Evolutionary conservation across 2,113 vertebrate species (phyloP), one percentile per base, ranked within the genome.

Genomic region (Mandrillus leucophaeus): DNA sequence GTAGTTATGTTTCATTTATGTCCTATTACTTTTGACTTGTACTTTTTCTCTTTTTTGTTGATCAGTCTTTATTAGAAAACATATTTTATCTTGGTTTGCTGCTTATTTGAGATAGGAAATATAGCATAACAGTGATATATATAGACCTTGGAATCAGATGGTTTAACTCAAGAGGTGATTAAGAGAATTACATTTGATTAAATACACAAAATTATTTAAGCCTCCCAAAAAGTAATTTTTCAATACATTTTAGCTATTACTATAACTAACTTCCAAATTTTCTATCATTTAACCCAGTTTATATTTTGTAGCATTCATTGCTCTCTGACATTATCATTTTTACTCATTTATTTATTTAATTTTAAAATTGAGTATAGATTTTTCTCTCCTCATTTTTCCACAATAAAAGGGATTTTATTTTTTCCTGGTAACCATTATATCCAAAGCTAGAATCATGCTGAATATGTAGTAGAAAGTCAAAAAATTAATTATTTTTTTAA

Each of bases 351-450:
- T 27, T 79, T 40, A 78, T 90, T 84, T 59, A 6, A 72, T 48
- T 95, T 84, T 88, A 32, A 95, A 96, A 80, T 88, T 70, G 11
- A 32, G 35, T 38, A 52, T 14, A 92, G 25, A 76, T 78, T 90
- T 79, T 50, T 75, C 52, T 81, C 5, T 30, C 14, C 13, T 78
- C 57, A 61, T 25, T 81, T 78, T 93, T 50, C 64, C 93, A 3
- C 75, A 79, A 66, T 75, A 83, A 92, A 86, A 91, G 35, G 23
- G 25, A 73, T 10, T 78, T 93, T 43, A 66, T 18, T 95, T 52
- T 92, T 73, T 87, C 12, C 50, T 64, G 43, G 86, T 40, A 86
- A 55, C n/a, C 7, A 76, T 78, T 88, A 30, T 61, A 40, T 20
- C 9, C 11, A 91, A 96, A 92, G 48, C 14, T 86, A 72, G 23